A percentile compares a stretch with the other conserved stretches of the same genome.
phyloP scores from a whole-genome alignment of 2,113 vertebrate genomes.

The Ammodytes dubius region DNA sequence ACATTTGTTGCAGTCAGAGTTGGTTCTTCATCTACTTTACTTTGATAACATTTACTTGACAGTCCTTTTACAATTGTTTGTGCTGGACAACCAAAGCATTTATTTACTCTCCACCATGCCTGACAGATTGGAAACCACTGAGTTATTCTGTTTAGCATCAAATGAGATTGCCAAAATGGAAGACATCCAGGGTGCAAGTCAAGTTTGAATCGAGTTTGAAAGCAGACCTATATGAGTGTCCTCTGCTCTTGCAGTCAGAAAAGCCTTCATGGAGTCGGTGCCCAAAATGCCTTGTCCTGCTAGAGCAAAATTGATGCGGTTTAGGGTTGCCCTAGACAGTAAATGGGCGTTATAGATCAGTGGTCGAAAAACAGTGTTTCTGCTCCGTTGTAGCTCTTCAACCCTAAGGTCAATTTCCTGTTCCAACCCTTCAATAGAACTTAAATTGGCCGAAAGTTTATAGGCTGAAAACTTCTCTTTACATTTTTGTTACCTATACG shows the following conservation, averaged over 20 bases:
- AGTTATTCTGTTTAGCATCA: background rate
- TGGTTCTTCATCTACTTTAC: background rate
- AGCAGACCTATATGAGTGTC: slow-evolving; percentile 4
- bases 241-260: slow-evolving; percentile 29
- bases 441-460: slow-evolving; percentile 26
- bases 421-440: background rate
- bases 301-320: slow-evolving; percentile 39
- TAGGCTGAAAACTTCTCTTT: slow-evolving; percentile 31
- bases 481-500: slow-evolving; percentile 3
- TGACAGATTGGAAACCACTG: background rate
- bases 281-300: slow-evolving; percentile 23
- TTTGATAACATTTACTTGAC: background rate
- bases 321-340: slow-evolving; percentile 33
- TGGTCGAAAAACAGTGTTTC: slow-evolving; percentile 46
- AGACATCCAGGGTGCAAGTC: slow-evolving; percentile 14
- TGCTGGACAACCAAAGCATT: background rate
- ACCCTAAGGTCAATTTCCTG: slow-evolving; percentile 42
- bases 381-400: slow-evolving; percentile 16
- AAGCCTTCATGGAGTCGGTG: slow-evolving; percentile 42
- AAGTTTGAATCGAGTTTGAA: slow-evolving; percentile 22
- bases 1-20: background rate
- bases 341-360: slow-evolving; percentile 55
- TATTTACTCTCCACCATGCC: background rate
- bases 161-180: slow-evolving; percentile 1
- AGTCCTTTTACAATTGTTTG: background rate